These are phyloP conservation scores for Tigriopus californicus DNA, from an alignment of 2,888 invertebrate species.

Conservation along the genomic window DNA sequence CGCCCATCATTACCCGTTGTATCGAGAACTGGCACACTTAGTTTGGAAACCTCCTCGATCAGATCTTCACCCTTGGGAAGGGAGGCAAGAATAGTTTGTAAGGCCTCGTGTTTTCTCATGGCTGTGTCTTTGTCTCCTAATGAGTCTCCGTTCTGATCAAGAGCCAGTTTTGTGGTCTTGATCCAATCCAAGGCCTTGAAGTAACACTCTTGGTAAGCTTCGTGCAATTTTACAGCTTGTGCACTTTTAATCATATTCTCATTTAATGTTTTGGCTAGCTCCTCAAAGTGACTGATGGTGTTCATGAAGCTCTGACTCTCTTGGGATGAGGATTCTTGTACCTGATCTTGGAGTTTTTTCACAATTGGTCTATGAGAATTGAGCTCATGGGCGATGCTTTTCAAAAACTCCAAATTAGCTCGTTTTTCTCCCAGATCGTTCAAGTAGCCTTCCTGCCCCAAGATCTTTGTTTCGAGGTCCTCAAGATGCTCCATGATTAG, in stretches of 20 bases:
- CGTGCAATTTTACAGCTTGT: conserved; percentile 64
- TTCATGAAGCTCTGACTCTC: conserved; percentile 34
- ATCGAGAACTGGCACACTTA: conserved; percentile 24
- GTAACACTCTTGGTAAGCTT: conserved; percentile 61
- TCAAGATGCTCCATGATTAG: conserved; percentile 66
- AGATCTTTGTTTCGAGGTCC: conserved; percentile 65
- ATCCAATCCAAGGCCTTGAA: conserved; percentile 71
- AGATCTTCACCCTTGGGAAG: conserved; percentile 53
- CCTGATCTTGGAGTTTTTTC: conserved; percentile 50
- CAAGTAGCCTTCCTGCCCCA: conserved; percentile 38
- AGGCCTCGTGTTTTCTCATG: conserved; percentile 51
- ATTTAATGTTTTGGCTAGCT: conserved; percentile 43
- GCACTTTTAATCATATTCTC: conserved; percentile 46
- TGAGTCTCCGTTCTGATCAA: conserved; percentile 65
- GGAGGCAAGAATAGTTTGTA: conserved; percentile 45
- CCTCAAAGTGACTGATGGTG: conserved; percentile 48
- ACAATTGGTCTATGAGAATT: conserved; percentile 56
- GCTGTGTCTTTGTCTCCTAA: conserved; percentile 57
- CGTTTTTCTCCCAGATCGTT: conserved; percentile 81
- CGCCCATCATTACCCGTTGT: conserved; percentile 65
- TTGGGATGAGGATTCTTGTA: conserved; percentile 33
- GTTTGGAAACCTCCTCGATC: conserved; percentile 38
- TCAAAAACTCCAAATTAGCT: conserved; percentile 68
- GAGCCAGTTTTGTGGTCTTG: conserved; percentile 52
- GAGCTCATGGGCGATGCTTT: conserved; percentile 59